Percentiles rank a stretch among this genome's conserved stretches.
Conservation (phyloP, 92 coral and sea anemone genomes). For the Porites lobata region DNA sequence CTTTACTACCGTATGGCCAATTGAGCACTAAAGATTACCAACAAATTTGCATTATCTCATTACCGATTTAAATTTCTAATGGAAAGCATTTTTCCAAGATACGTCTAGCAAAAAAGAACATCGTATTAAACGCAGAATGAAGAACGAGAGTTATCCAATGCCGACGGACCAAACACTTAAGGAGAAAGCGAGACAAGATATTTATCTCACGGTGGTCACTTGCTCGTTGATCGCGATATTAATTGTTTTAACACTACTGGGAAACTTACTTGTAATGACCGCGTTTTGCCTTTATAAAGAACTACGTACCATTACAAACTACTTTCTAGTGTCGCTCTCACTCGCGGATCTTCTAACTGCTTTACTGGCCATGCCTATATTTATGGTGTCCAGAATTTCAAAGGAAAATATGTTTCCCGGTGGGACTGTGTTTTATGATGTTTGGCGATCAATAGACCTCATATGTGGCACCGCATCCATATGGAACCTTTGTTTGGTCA, state of each 20-base stretch:
- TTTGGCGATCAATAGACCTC: slow-evolving; percentile 88
- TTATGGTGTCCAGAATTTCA: slow-evolving; percentile 71
- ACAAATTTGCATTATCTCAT: slow-evolving; percentile 38
- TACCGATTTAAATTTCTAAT: slow-evolving; percentile 25
- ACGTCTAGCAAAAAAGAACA: neutral
- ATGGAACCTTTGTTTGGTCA: slow-evolving; percentile 97
- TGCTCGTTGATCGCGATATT: slow-evolving; percentile 74
- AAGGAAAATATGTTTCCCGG: slow-evolving; percentile 70
- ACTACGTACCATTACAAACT: slow-evolving; percentile 91
- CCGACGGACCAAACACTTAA: neutral
- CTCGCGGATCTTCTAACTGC: slow-evolving; percentile 91
- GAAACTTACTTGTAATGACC: slow-evolving; percentile 83
- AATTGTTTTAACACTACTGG: slow-evolving; percentile 82
- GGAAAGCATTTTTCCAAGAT: neutral
- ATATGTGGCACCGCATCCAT: slow-evolving; percentile 93
- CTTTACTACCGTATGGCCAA: slow-evolving; percentile 19
- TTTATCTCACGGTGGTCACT: slow-evolving; percentile 68
- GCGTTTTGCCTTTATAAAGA: slow-evolving; percentile 90
- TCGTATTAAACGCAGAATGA: neutral
- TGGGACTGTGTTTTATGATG: slow-evolving; percentile 61
- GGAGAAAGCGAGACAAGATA: slow-evolving; percentile 37
- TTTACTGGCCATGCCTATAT: slow-evolving; percentile 90
- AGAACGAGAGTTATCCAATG: neutral
- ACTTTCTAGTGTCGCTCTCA: slow-evolving; percentile 87
- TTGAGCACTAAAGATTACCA: slow-evolving; percentile 1